phyloP scores from a whole-genome alignment of 2,888 invertebrate species.

The Erebia epiphron region DNA sequence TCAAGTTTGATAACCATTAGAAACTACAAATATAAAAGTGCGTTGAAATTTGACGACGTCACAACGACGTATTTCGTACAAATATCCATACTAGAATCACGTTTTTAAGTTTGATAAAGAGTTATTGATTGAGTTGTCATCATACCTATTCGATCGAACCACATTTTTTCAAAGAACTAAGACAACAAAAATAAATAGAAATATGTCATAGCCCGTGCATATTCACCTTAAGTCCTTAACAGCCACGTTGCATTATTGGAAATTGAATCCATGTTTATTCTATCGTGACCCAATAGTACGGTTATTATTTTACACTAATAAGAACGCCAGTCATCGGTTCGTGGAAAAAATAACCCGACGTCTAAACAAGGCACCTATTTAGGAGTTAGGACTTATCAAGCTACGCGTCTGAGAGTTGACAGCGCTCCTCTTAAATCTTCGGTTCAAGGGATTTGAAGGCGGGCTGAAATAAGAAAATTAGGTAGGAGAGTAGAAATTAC shows the following conservation, averaged over 20 bases:
- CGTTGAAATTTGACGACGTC: no score
- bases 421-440: neutral
- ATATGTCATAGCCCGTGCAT: neutral
- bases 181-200: neutral
- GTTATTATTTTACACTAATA: conserved; percentile 29
- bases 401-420: neutral
- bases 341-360: conserved; percentile 32
- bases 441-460: neutral
- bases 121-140: no score
- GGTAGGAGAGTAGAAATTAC: no score
- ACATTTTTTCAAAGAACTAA: no score
- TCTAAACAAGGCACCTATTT: conserved; percentile 23
- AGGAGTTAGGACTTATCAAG: neutral
- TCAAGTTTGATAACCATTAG: no score
- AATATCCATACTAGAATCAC: no score
- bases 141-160: no score
- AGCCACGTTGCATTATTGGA: conserved; percentile 34
- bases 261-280: conserved; percentile 50
- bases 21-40: no score
- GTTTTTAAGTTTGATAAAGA: no score
- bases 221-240: conserved; percentile 22
- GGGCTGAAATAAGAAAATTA: no score
- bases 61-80: no score
- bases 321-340: conserved; percentile 34
- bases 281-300: conserved; percentile 47